Evolutionary conservation across 23 tunicate species (phyloP).

Genomic region (Trididemnum nubilum): DNA sequence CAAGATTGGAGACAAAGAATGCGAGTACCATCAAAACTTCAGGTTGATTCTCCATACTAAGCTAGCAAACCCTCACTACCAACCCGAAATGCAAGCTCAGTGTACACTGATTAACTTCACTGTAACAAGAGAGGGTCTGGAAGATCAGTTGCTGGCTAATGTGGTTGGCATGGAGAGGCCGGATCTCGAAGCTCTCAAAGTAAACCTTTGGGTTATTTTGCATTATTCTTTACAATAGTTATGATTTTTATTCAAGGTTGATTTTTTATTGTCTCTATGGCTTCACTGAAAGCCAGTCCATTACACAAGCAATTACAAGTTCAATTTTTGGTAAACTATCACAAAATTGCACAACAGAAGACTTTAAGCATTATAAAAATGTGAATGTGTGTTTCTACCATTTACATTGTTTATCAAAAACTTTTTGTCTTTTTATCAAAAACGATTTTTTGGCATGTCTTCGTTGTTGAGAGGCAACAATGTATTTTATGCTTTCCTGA

Average conservation of each 20-base stretch:
- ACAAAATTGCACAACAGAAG: no score
- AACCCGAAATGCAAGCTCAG: conserved; percentile 99
- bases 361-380: no score
- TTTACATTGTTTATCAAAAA: no score
- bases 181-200: conserved; percentile 92
- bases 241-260: not conserved
- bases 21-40: conserved; percentile 86
- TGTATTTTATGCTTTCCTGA: no score
- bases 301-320: no score
- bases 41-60: conserved; percentile 89
- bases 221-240: no score
- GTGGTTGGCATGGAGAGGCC: conserved; percentile 98
- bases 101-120: conserved; percentile 98
- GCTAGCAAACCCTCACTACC: conserved; percentile 98
- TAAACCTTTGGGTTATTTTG: not conserved
- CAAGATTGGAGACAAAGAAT: conserved; percentile 98
- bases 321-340: no score
- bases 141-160: conserved; percentile 91
- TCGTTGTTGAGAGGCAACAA: no score
- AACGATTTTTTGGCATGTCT: no score
- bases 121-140: conserved; percentile 98
- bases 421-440: no score
- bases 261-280: not conserved
- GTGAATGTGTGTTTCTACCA: no score
- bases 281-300: no score